Evolutionary conservation across 2,888 invertebrate genomes (phyloP).

Genomic region (Diploptera punctata): DNA sequence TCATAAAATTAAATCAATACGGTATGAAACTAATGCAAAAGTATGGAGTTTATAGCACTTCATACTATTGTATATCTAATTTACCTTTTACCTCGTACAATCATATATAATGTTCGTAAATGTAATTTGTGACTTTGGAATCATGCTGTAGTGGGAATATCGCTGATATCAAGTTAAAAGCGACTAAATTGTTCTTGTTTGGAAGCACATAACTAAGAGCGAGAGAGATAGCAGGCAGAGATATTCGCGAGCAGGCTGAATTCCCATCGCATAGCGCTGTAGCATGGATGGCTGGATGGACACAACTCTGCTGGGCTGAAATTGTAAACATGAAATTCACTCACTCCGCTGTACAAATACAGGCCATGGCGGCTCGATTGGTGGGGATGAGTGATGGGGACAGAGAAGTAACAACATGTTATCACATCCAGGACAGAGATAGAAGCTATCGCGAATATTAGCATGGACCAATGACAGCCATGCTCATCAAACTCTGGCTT

Average conservation of each 20-base stretch:
- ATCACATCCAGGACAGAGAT: conserved; percentile 27
- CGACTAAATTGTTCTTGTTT: conserved; percentile 30
- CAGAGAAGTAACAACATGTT: conserved; percentile 27
- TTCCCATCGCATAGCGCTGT: conserved; percentile 41
- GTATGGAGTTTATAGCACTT: too few species aligned
- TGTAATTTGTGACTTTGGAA: too few species aligned
- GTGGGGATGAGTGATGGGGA: conserved; percentile 23
- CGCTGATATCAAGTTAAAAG: conserved; percentile 30
- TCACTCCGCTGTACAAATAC: conserved; percentile 41
- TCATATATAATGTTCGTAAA: too few species aligned
- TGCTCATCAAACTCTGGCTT: conserved; percentile 21
- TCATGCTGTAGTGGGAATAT: not conserved
- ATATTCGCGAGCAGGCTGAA: conserved; percentile 28
- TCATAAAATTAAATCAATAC: too few species aligned
- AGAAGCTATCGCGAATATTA: conserved; percentile 36
- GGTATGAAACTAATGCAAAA: too few species aligned
- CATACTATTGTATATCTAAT: too few species aligned
- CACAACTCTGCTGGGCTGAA: conserved; percentile 38
- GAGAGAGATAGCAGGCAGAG: not conserved
- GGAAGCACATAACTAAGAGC: not conserved
- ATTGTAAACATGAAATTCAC: conserved; percentile 44
- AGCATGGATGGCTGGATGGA: conserved; percentile 39
- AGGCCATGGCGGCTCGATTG: conserved; percentile 39
- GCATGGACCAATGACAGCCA: conserved; percentile 36
- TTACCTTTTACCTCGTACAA: too few species aligned